phyloP scores from a whole-genome alignment of 2,888 invertebrate species.

The Leptopilina drosophilae region DNA sequence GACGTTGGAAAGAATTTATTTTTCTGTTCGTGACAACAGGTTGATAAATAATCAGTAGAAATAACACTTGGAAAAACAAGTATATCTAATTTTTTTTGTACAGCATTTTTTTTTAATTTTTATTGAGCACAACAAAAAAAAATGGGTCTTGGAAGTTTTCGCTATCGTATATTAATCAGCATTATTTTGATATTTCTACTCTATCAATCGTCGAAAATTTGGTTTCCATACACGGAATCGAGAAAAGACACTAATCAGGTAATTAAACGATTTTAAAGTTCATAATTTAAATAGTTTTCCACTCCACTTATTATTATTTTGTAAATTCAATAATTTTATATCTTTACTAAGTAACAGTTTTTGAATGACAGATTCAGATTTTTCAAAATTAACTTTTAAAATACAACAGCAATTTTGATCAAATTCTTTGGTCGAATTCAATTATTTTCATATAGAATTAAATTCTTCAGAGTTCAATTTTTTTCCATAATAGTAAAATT shows the following conservation, averaged over 20 bases:
- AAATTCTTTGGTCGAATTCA: not conserved
- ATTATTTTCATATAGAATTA: not conserved
- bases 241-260: conserved; percentile 53
- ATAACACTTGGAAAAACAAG: conserved; percentile 3
- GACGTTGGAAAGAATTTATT: not conserved
- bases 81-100: not conserved
- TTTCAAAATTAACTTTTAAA: too few species aligned
- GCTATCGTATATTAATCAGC: conserved; percentile 49
- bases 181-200: conserved; percentile 47
- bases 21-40: conserved; percentile 5
- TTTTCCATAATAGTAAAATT: too few species aligned
- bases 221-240: conserved; percentile 44
- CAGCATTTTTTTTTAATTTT: not conserved
- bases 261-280: conserved; percentile 42
- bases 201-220: conserved; percentile 44
- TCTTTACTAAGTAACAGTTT: too few species aligned
- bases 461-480: too few species aligned
- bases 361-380: too few species aligned
- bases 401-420: too few species aligned
- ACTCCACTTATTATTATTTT: too few species aligned
- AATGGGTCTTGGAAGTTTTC: conserved; percentile 56
- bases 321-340: too few species aligned
- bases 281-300: not conserved
- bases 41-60: not conserved
- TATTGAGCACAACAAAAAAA: not conserved